Evolutionary conservation across 1,140 invertebrate genomes (phyloP).

Genomic region (Portunus trituberculatus): DNA sequence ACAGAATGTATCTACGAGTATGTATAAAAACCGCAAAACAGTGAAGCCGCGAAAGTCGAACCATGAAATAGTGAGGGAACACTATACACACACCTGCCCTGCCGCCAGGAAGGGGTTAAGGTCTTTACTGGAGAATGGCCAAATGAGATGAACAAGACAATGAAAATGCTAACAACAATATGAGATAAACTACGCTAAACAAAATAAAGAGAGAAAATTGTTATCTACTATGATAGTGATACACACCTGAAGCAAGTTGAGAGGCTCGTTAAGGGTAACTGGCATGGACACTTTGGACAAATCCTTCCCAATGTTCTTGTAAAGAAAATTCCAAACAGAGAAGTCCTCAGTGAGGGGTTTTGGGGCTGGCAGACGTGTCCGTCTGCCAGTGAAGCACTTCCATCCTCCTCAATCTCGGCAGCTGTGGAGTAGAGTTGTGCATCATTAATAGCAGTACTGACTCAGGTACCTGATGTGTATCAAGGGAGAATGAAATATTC

Average conservation of each 20-base stretch:
- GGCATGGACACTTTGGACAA: constrained; percentile 91
- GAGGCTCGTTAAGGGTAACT: constrained; percentile 91
- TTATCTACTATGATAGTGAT: neutral
- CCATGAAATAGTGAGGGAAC: too few relatives aligned
- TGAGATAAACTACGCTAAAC: neutral
- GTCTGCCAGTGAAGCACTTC: constrained; percentile 83
- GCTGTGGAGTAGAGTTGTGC: constrained; percentile 56
- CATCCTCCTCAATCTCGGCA: constrained; percentile 75
- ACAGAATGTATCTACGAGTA: too few relatives aligned
- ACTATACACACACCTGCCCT: too few relatives aligned
- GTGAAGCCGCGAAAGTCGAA: too few relatives aligned
- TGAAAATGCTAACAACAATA: too few relatives aligned
- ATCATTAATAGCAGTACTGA: neutral
- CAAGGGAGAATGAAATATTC: neutral
- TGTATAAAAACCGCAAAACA: too few relatives aligned
- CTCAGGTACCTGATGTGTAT: neutral
- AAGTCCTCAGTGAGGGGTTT: constrained; percentile 88
- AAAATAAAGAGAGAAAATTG: neutral
- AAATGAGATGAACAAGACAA: too few relatives aligned
- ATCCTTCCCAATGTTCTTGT: constrained; percentile 93
- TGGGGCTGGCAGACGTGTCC: constrained; percentile 86
- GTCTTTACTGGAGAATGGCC: too few relatives aligned
- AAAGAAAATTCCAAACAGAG: constrained; percentile 89
- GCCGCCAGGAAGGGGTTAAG: too few relatives aligned
- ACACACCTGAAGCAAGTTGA: constrained; percentile 87